Percentiles rank a stretch among this genome's conserved stretches.
These are phyloP conservation scores for Carabus problematicus DNA, from an alignment of 2,888 invertebrate genomes.

Conservation along the genomic window DNA sequence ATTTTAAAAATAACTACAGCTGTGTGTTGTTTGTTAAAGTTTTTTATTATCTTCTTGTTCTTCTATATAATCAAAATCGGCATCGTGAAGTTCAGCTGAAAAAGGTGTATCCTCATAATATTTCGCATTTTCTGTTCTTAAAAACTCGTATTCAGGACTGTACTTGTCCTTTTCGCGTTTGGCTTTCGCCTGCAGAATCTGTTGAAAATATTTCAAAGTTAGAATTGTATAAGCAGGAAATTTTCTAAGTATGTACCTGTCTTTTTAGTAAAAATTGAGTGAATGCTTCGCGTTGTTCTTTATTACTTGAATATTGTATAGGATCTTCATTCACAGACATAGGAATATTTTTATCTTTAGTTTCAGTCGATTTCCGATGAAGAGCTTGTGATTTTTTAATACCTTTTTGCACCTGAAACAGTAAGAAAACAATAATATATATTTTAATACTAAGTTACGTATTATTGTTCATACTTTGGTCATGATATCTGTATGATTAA, in stretches of 20 bases:
- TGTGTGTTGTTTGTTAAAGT: background rate
- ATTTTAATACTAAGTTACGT: background rate
- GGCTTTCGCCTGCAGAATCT: constrained; percentile 51
- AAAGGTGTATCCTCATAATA: constrained; percentile 26
- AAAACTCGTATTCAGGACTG: constrained; percentile 49
- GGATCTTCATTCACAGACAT: constrained; percentile 50
- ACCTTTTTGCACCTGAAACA: constrained; percentile 52
- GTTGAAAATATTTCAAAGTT: constrained; percentile 29
- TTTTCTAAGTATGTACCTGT: constrained; percentile 54
- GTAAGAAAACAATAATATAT: background rate
- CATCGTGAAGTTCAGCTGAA: constrained; percentile 24
- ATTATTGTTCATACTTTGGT: constrained; percentile 50
- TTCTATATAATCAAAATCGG: constrained; percentile 21
- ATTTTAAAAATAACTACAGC: no score
- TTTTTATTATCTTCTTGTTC: constrained; percentile 19
- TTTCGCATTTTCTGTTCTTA: constrained; percentile 51
- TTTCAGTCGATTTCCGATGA: constrained; percentile 47
- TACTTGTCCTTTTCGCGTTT: constrained; percentile 49
- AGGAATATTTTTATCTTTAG: constrained; percentile 25
- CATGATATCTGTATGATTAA: constrained; percentile 73
- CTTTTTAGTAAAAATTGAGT: constrained; percentile 64
- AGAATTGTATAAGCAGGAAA: constrained; percentile 32
- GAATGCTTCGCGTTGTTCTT: constrained; percentile 62
- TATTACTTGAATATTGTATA: constrained; percentile 49
- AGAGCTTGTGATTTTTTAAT: constrained; percentile 53